Base-by-base conservation (phyloP, 1,140 invertebrate genomes). In the Anthonomus grandis region DNA sequence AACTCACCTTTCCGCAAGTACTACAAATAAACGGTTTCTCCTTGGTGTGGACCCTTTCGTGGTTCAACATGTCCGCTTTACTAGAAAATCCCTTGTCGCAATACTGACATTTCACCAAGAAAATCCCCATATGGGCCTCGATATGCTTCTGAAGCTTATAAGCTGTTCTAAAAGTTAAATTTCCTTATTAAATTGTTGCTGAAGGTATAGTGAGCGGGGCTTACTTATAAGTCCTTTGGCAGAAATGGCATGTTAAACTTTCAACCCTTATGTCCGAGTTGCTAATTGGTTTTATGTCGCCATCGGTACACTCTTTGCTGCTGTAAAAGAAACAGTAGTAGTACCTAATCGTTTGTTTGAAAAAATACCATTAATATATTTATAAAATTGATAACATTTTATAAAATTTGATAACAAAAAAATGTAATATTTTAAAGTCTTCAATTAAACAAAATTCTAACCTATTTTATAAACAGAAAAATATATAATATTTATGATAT, bases 1-100 rank as follows among this genome's bases (percentile, higher is more conserved):
- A 42, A 38, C 23, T 21, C 22, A 64, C 64, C 50, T 66, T 66
- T 46, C 61, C 62, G 37, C 64, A 66, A 31, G 58, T 46, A 21
- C 42, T 62, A 27, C 64, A 66, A 24, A 64, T 56, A 46, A 60
- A 62, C 3, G 64, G 62, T 38, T 62, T 62, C 45, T 66, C 64
- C 19, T 62, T 64, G 2, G 64, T 64, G 46, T 66, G 64, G 15
- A 53, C 57, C n/a, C 62, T 41, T 38, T 66, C 60, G 41, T 66
- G 64, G 38, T 62, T 49, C 2, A 41, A 24, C 12, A 63, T 21
- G 17, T 59, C 53, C 0, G 59, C 57, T 27, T 55, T 56, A 39
- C 52, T 49, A n/a, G 55, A 44, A 52, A 60, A 60, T 3, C 47
- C 55, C 37, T 58, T 60, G 22, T 59, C 42, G 42, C 62, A 64